Evolutionary conservation across 2,797 vertebrate species (phyloP), one percentile per base, ranked within the genome.

Genomic region (Cetoscarus ocellatus): DNA sequence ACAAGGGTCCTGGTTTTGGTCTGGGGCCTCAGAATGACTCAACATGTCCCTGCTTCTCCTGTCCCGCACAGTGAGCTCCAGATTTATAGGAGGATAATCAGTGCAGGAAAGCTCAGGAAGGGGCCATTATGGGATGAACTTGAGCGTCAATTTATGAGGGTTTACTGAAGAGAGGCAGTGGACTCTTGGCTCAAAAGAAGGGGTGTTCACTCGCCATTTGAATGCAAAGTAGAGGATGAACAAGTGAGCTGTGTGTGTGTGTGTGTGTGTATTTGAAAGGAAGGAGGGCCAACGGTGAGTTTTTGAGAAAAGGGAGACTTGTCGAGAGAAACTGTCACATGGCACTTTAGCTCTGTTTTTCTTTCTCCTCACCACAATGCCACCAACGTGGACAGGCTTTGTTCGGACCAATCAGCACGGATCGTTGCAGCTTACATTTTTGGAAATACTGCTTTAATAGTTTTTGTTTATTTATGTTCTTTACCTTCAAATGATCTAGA

Each of bases 181-280:
- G 73, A 85, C 83, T 80, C 84, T 70, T 85, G 83, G 82, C 83
- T 88, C 77, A 84, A 91, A 93, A 91, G 88, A 87, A 86, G 71
- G 87, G 88, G 88, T 87, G 89, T 93, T 91, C 89, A 87, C 88
- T 92, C 90, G 81, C 92, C 88, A 92, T 95, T 94, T 93, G 93
- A 94, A 95, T 95, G 93, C 91, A 93, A 95, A 95, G 91, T 91
- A 92, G 91, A 70, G 62, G 87, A 88, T 91, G 93, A 93, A 93
- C 92, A 94, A 93, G 90, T 92, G 83, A 90, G 88, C 83, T 87
- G 88, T 93, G 92, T 91, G 83, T 82, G 84, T 82, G 80, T 67
- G 75, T 71, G 77, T 70, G 74, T 73, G 70, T 67, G 77, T 66
- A 75, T 66, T 77, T 69, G 80, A 47, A 75, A 61, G 62, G 80